These are phyloP conservation scores for Eupithecia inturbata DNA, from an alignment of 2,888 invertebrate genomes.

Conservation along the genomic window DNA sequence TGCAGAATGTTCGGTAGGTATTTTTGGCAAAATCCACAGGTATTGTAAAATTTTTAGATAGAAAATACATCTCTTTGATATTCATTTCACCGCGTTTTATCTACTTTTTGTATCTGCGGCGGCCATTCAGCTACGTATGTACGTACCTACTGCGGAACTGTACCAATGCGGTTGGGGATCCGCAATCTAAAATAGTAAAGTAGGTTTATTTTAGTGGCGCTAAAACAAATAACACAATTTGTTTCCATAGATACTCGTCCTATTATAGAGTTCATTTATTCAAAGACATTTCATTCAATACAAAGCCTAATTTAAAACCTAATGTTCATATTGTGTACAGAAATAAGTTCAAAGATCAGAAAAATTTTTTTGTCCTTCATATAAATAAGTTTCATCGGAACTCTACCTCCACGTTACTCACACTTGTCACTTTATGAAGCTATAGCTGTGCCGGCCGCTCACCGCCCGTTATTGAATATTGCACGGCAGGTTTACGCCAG, in stretches of 20 bases:
- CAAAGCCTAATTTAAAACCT: not conserved
- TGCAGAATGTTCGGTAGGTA: not conserved
- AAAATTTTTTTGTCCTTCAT: too few species aligned
- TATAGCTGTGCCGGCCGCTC: not conserved
- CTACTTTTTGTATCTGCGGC: not conserved
- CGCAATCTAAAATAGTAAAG: not conserved
- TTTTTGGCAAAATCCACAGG: not conserved
- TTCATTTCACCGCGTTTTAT: not conserved
- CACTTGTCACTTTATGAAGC: not conserved
- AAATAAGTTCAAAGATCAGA: too few species aligned
- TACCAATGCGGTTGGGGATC: not conserved
- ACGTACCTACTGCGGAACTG: not conserved
- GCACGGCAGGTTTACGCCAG: not conserved
- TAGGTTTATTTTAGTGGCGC: not conserved
- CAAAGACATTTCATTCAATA: not conserved
- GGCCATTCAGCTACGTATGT: not conserved
- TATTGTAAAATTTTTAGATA: not conserved
- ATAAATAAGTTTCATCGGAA: not conserved
- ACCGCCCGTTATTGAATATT: not conserved
- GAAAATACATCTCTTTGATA: not conserved
- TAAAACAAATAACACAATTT: not conserved
- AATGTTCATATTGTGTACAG: not conserved
- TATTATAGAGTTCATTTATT: not conserved
- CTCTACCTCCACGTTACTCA: not conserved
- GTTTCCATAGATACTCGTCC: not conserved